A percentile compares a stretch with the other conserved stretches of the same genome.
Conservation (phyloP, 2,113 vertebrate species). For the Asarcornis scutulata region DNA sequence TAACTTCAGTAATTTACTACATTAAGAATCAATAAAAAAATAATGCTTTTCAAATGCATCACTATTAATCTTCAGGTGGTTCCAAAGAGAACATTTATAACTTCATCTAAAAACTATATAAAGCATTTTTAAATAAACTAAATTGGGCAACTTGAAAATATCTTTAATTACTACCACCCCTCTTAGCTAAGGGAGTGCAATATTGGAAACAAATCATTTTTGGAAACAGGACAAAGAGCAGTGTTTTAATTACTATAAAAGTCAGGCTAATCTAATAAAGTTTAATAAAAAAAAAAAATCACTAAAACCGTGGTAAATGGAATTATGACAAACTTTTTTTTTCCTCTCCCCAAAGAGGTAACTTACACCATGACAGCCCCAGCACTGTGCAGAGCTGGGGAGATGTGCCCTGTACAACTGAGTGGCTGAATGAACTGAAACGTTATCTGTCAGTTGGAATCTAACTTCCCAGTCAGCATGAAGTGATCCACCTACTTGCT, state of each 20-base stretch:
- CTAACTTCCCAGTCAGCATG: neutral
- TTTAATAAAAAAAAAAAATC: neutral
- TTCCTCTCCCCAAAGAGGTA: neutral
- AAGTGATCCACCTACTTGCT: neutral
- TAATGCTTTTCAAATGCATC: constrained; percentile 94
- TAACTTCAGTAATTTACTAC: constrained; percentile 98
- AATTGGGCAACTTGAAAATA: constrained; percentile 60
- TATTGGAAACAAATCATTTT: constrained; percentile 29
- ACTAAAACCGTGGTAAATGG: neutral
- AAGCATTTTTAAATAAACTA: constrained; percentile 69
- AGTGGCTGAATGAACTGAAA: neutral
- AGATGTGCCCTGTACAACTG: neutral
- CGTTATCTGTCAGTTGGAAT: neutral
- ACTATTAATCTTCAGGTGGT: constrained; percentile 87
- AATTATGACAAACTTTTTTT: neutral
- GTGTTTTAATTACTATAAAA: constrained; percentile 27
- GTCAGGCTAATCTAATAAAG: constrained; percentile 1
- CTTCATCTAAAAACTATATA: constrained; percentile 84
- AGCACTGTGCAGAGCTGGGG: neutral
- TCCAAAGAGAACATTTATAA: constrained; percentile 83
- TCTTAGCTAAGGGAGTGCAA: constrained; percentile 27
- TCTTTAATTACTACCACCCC: constrained; percentile 63
- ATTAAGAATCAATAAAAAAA: constrained; percentile 99
- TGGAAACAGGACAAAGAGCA: constrained; percentile 25
- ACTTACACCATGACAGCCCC: neutral